Conservation (phyloP, 2,113 vertebrate genomes). For the Danio rerio region GRCz12tu NC_133180.1:54354501-54355000, state of each 20-base stretch:
- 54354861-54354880: no score
- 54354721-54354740: not conserved
- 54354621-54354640: not conserved
- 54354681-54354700: not conserved
- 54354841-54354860: not conserved
- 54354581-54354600: not conserved
- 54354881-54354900: no score
- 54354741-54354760: not conserved
- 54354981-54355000: no score
- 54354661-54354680: not conserved
- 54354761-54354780: not conserved
- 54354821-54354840: not conserved
- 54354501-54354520: not conserved
- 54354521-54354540: not conserved
- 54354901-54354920: no score
- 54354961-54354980: no score
- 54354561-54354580: not conserved
- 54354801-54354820: not conserved
- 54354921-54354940: no score
- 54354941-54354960: no score
- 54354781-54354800: not conserved
- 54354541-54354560: not conserved
- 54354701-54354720: not conserved
- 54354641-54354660: conserved; percentile 1
- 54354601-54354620: not conserved